Conservation (phyloP, 2,797 vertebrate genomes). For the Odontamblyopus lacepedii region DNA sequence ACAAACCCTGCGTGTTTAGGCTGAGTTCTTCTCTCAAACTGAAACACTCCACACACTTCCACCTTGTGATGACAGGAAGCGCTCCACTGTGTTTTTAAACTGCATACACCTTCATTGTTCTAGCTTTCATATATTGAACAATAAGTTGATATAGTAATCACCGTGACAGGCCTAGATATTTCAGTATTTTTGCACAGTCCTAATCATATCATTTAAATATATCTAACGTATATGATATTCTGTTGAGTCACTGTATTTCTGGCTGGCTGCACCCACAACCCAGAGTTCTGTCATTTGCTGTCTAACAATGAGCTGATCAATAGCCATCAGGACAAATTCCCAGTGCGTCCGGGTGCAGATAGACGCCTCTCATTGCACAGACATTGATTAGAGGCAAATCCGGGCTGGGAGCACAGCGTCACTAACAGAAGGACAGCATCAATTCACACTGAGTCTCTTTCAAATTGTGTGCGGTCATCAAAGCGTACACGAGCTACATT, state of each 20-base stretch:
- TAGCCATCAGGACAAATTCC: constrained; percentile 27
- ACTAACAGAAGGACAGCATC: constrained; percentile 5
- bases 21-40: no score
- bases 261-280: constrained; percentile 22
- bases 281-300: constrained; percentile 23
- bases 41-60: no score
- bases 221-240: constrained; percentile 18
- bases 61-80: no score
- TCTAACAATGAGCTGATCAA: constrained; percentile 41
- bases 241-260: constrained; percentile 19
- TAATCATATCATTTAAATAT: neutral
- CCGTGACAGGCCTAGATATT: no score
- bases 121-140: no score
- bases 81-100: no score
- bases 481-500: neutral
- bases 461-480: constrained; percentile 4
- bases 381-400: constrained; percentile 50
- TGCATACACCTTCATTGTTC: no score
- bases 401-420: constrained; percentile 31
- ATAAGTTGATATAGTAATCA: no score
- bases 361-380: constrained; percentile 36
- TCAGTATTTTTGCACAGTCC: no score
- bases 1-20: no score
- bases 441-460: constrained; percentile 14
- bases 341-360: constrained; percentile 26